Percentiles rank a stretch among this genome's conserved stretches.
Evolutionary conservation across 2,113 vertebrate genomes (phyloP).

Genomic region (Microtus pennsylvanicus): DNA sequence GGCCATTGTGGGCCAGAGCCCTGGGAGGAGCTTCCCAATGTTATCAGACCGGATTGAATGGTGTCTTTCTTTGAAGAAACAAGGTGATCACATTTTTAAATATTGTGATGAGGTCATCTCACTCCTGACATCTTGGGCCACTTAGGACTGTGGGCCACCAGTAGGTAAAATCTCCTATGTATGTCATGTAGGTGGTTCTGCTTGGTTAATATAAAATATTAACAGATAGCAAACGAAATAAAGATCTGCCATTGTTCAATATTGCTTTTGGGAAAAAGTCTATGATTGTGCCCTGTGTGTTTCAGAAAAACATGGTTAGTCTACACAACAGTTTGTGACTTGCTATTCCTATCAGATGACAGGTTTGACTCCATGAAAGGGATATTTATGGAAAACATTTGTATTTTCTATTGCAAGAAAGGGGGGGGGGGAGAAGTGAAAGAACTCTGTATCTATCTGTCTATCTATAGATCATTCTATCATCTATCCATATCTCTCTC

Average conservation of each 20-base stretch:
- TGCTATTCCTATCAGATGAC: slow-evolving; percentile 38
- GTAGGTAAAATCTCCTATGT: not conserved
- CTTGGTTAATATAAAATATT: slow-evolving; percentile 48
- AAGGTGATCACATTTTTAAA: slow-evolving; percentile 43
- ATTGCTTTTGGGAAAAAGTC: not conserved
- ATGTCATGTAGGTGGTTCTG: slow-evolving; percentile 10
- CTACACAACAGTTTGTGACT: not conserved
- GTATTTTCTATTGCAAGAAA: not conserved
- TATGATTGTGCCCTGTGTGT: not conserved
- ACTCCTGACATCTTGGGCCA: not conserved
- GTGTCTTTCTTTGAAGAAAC: slow-evolving; percentile 52
- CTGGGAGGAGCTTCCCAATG: not conserved
- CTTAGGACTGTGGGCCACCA: slow-evolving; percentile 13
- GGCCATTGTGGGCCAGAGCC: not conserved
- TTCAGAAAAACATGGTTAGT: slow-evolving; percentile 27
- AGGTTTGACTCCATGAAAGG: slow-evolving; percentile 55
- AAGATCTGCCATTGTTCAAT: not conserved
- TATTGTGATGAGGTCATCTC: not conserved
- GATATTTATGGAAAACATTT: slow-evolving; percentile 41
- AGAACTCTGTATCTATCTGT: not conserved
- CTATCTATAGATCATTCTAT: not conserved
- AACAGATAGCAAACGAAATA: slow-evolving; percentile 17
- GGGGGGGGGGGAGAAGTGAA: too few species aligned
- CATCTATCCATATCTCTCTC: not conserved
- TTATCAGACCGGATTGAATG: slow-evolving; percentile 31